These are phyloP conservation scores for Nemapogon koenigi DNA, from an alignment of 2,888 invertebrate genomes.

Conservation along the genomic window DNA sequence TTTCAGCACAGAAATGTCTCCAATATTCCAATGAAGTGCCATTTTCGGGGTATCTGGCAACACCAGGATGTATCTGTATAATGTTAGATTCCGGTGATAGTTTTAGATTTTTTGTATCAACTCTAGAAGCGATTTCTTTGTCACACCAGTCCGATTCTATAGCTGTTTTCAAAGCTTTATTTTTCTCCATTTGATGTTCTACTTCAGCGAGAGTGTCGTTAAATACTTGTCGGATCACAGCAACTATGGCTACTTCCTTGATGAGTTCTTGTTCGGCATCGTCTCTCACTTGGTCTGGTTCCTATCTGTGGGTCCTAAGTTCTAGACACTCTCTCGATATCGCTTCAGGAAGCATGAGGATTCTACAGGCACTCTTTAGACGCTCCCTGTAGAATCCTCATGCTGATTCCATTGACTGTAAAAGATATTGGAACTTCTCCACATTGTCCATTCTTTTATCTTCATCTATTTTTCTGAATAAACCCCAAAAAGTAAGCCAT, in stretches of 20 bases:
- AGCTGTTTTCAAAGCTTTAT: conserved; percentile 78
- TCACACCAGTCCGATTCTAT: conserved; percentile 92
- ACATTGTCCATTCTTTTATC: conserved; percentile 68
- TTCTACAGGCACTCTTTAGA: conserved; percentile 70
- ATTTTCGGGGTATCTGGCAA: conserved; percentile 81
- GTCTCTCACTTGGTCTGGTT: conserved; percentile 79
- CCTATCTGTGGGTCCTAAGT: conserved; percentile 69
- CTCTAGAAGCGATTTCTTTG: conserved; percentile 76
- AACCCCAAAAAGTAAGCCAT: conserved; percentile 1
- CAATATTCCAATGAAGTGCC: conserved; percentile 73
- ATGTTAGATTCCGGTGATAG: conserved; percentile 71
- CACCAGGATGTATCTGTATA: conserved; percentile 79
- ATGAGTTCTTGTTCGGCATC: conserved; percentile 81
- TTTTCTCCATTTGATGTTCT: conserved; percentile 72
- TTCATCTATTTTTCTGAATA: conserved; percentile 36
- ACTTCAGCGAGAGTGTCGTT: conserved; percentile 69
- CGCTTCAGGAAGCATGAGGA: conserved; percentile 74
- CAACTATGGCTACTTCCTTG: conserved; percentile 76
- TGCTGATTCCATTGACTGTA: conserved; percentile 70
- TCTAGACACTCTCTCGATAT: conserved; percentile 77
- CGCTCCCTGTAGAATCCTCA: conserved; percentile 69
- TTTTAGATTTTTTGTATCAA: conserved; percentile 71
- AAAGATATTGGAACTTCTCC: too few species aligned
- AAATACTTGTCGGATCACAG: conserved; percentile 71
- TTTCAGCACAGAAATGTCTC: conserved; percentile 82